Percentiles rank a stretch among this genome's conserved stretches.
Evolutionary conservation across 2,113 vertebrate genomes (phyloP).

Genomic region (Piaya cayana): DNA sequence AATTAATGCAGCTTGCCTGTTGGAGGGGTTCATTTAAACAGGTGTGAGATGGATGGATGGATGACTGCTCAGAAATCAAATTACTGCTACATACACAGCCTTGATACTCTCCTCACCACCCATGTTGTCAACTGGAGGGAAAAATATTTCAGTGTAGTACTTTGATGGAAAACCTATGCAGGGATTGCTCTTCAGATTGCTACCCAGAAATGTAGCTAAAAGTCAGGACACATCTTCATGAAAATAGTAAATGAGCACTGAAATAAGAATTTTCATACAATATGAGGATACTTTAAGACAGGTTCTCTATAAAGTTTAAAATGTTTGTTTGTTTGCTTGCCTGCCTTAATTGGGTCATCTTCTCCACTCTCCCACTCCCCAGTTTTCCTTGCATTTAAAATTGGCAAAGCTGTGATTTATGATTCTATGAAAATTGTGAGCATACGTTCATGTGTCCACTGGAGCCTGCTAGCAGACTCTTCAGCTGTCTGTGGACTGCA

Average conservation of each 20-base stretch:
- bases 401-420: neutral
- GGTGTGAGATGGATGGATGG: slow-evolving; percentile 29
- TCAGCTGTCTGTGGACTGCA: neutral
- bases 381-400: neutral
- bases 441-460: neutral
- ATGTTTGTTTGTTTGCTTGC: neutral
- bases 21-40: neutral
- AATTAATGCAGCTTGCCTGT: neutral
- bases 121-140: neutral
- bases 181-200: neutral
- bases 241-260: neutral
- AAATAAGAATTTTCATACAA: neutral
- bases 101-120: slow-evolving; percentile 10
- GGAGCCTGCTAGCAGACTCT: neutral
- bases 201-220: neutral
- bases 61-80: neutral
- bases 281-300: neutral
- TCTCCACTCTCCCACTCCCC: neutral
- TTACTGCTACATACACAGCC: neutral
- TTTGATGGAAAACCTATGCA: neutral
- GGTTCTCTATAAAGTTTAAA: neutral
- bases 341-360: neutral
- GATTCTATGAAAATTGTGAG: neutral
- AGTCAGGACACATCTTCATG: neutral
- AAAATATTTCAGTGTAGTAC: neutral